Base-by-base conservation (phyloP, 2,113 vertebrate genomes). In the Esox niger region DNA sequence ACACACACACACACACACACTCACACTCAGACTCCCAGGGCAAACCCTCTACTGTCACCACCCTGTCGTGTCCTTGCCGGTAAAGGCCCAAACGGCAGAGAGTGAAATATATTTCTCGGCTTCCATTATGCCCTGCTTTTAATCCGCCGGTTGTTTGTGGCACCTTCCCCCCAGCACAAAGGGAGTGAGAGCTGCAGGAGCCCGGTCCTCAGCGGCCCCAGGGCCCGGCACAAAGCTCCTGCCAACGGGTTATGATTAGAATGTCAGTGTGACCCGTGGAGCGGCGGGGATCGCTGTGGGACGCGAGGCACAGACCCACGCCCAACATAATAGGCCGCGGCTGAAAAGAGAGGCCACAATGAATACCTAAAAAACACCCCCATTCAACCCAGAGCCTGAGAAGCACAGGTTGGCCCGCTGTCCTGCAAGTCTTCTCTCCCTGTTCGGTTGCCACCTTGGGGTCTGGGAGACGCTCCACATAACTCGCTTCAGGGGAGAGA, bases 241-340 rank as follows among this genome's bases (percentile, higher is more conserved):
- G 81, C 6, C 13, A 86, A 61, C 0, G 70, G 86, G 84, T 86
- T 86, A 85, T 83, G 87, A 91, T 88, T 87, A 91, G 84, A 86
- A 86, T 30, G 82, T 91, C 82, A 87, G 87, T 76, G 76, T 68
- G 70, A 69, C 79, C 74, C 27, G 27, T 49, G n/a, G 47, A n/a
- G 46, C 23, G 62, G 55, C 68, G 77, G 73, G 70, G 77, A 73
- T 84, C 66, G 61, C 85, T 82, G 79, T 74, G 84, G 73, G 78
- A 84, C 49, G 66, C 85, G 64, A 76, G 47, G 80, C 79, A 80
- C 64, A 82, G 75, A 82, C 80, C 86, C 84, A 88, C 79, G 87
- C 86, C 83, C 81, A 81, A 21, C 47, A 73, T 47, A 47, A 77
- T 66, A 77, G 74, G 63, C 52, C 60, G 55, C 61, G 25, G 63